A percentile compares a stretch with the other conserved stretches of the same genome.
Evolutionary conservation across 2,797 vertebrate species (phyloP).

Genomic region (Rhynchonycteris naso): DNA sequence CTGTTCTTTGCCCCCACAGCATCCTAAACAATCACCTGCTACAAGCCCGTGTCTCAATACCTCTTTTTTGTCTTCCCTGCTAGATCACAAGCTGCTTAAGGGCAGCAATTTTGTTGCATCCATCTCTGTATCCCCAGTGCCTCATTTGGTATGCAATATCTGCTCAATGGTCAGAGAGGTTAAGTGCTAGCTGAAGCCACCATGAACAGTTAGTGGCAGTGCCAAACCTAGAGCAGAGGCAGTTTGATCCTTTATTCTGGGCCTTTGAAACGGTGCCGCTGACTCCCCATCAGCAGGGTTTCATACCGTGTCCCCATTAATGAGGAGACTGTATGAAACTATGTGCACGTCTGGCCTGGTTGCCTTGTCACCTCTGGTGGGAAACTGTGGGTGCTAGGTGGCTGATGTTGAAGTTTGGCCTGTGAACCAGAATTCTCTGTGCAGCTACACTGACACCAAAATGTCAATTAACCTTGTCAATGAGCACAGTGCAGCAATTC

Average conservation of each 20-base stretch:
- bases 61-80: not conserved
- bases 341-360: not conserved
- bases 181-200: not conserved
- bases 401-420: not conserved
- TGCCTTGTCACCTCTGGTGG: not conserved
- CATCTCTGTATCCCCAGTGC: not conserved
- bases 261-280: not conserved
- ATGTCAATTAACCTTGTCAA: not conserved
- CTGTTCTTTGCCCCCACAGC: not conserved
- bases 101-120: not conserved
- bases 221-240: not conserved
- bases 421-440: not conserved
- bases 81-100: not conserved
- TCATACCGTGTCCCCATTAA: not conserved
- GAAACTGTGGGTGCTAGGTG: not conserved
- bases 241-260: not conserved
- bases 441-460: not conserved
- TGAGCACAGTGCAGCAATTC: not conserved
- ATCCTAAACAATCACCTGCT: not conserved
- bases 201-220: not conserved
- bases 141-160: not conserved
- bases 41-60: not conserved
- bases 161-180: not conserved
- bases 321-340: not conserved
- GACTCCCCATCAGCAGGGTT: not conserved